Conservation (phyloP, 2,888 invertebrate species). For the Stenodera caucasica region DNA sequence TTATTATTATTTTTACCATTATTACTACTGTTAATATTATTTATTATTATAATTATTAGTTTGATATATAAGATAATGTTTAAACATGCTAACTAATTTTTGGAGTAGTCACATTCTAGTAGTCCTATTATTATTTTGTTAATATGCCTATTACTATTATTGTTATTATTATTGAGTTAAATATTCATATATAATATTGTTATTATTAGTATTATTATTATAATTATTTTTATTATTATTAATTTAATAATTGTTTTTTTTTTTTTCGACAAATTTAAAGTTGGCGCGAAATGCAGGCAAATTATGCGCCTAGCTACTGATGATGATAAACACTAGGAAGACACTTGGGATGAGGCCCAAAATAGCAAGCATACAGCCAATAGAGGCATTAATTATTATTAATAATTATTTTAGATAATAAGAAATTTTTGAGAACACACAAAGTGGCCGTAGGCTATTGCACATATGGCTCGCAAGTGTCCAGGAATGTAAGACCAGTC, state of each 20-base stretch:
- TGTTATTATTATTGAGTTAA: conserved; percentile 27
- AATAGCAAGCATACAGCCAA: conserved; percentile 32
- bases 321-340: conserved; percentile 46
- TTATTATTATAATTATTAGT: conserved; percentile 6
- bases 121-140: conserved; percentile 23
- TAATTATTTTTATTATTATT: conserved; percentile 11
- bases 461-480: conserved; percentile 46
- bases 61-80: conserved; percentile 19
- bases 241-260: conserved; percentile 21
- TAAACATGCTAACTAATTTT: conserved; percentile 12
- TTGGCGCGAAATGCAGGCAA: conserved; percentile 38
- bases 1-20: neutral
- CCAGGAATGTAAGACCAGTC: conserved; percentile 51
- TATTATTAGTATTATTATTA: conserved; percentile 8
- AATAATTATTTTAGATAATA: neutral
- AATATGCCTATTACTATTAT: conserved; percentile 19
- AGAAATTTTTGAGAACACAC: conserved; percentile 21
- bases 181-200: conserved; percentile 21
- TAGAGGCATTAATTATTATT: conserved; percentile 11
- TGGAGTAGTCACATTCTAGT: conserved; percentile 33
- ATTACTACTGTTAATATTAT: neutral
- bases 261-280: conserved; percentile 36
- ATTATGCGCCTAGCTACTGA: conserved; percentile 20
- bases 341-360: conserved; percentile 49
- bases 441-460: conserved; percentile 39